These are phyloP conservation scores for Itoplectis maculator DNA, from an alignment of 2,888 invertebrate genomes.

Conservation along the genomic window DNA sequence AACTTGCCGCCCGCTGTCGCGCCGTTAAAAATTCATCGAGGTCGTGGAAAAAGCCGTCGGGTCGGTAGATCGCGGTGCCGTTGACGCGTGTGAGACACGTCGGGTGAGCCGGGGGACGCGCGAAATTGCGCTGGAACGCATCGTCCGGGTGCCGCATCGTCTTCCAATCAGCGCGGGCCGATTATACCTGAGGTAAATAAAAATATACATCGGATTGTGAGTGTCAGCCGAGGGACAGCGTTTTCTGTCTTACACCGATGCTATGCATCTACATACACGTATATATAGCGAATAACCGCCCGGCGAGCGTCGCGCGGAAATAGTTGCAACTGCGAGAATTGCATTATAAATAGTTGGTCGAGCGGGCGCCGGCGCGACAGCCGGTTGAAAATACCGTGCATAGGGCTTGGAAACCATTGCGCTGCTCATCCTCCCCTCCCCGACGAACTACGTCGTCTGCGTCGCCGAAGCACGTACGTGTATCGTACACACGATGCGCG, in stretches of 20 bases:
- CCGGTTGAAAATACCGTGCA: neutral
- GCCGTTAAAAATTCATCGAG: slow-evolving; percentile 53
- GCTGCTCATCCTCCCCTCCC: neutral
- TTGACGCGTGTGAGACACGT: no score
- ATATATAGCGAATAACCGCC: neutral
- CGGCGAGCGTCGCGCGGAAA: neutral
- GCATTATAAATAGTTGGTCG: neutral
- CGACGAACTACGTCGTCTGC: no score
- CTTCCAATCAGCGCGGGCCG: neutral
- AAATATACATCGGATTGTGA: no score
- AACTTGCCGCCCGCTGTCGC: slow-evolving; percentile 38
- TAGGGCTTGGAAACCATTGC: neutral
- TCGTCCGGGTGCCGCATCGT: neutral
- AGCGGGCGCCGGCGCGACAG: neutral
- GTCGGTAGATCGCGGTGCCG: slow-evolving; percentile 11
- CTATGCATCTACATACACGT: neutral
- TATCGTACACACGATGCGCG: neutral
- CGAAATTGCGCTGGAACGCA: no score
- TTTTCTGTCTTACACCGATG: neutral
- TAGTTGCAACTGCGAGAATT: neutral
- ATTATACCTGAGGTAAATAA: neutral
- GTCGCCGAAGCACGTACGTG: no score
- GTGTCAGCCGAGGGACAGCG: no score
- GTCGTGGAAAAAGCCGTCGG: slow-evolving; percentile 24
- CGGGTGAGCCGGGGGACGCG: no score